phyloP scores from a whole-genome alignment of 2,888 invertebrate species.

The Stictocephala bisonia region DNA sequence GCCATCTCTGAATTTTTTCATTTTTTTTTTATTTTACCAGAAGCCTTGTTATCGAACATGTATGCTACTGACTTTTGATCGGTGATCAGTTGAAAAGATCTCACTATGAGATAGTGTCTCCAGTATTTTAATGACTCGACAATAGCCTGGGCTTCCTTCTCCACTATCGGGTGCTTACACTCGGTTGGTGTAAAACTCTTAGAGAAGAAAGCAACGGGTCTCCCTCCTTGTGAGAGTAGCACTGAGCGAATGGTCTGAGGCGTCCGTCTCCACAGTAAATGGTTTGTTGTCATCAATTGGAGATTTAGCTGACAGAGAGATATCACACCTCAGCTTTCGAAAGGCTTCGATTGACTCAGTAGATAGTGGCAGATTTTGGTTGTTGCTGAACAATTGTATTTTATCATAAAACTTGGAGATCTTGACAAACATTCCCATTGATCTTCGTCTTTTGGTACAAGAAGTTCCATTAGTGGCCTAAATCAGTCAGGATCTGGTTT shows the following conservation, averaged over 20 bases:
- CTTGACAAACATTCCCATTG: slow-evolving; percentile 29
- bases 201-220: slow-evolving; percentile 43
- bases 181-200: slow-evolving; percentile 12
- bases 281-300: slow-evolving; percentile 14
- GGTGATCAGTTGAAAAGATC: slow-evolving; percentile 8
- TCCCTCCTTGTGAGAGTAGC: slow-evolving; percentile 17
- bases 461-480: not conserved
- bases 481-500: slow-evolving; percentile 35
- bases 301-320: not conserved
- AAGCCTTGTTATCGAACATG: slow-evolving; percentile 34
- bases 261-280: not conserved
- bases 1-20: slow-evolving; percentile 27
- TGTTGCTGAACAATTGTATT: slow-evolving; percentile 20
- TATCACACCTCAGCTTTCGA: slow-evolving; percentile 19
- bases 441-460: slow-evolving; percentile 17
- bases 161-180: slow-evolving; percentile 17
- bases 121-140: slow-evolving; percentile 21
- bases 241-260: slow-evolving; percentile 21
- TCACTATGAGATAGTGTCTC: slow-evolving; percentile 17
- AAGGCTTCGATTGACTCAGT: not conserved
- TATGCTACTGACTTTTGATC: slow-evolving; percentile 36
- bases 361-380: slow-evolving; percentile 2
- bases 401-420: slow-evolving; percentile 29
- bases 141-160: slow-evolving; percentile 37
- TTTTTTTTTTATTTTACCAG: slow-evolving; percentile 30